Conservation (phyloP, 37 sponge, comb jelly and placozoan species). For the Hexactinellida sp. region DNA sequence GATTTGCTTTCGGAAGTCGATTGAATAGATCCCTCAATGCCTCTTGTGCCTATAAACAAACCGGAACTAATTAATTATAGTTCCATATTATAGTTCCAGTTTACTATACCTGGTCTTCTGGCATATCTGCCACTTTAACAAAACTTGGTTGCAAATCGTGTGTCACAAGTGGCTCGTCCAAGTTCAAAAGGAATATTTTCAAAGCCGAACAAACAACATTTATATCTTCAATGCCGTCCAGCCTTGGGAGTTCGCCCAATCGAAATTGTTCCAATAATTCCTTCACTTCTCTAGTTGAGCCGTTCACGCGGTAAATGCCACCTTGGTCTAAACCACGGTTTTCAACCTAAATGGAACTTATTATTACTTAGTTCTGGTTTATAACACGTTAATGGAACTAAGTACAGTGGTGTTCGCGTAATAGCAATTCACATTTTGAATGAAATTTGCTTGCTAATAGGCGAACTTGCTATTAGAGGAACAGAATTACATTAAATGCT, state of each 20-base stretch:
- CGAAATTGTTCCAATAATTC: conserved; percentile 8
- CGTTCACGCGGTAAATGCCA: background rate
- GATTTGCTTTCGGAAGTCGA: background rate
- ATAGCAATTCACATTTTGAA: too few species aligned
- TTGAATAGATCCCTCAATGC: background rate
- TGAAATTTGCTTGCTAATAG: too few species aligned
- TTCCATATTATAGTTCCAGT: too few species aligned
- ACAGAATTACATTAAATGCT: too few species aligned
- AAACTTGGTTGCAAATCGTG: conserved; percentile 1
- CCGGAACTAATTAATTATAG: background rate
- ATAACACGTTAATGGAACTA: background rate
- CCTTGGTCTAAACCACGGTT: background rate
- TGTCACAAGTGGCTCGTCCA: background rate
- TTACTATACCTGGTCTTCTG: conserved; percentile 8
- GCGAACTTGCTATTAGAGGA: too few species aligned
- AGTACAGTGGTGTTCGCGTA: too few species aligned
- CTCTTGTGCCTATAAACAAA: background rate
- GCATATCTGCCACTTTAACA: conserved; percentile 11
- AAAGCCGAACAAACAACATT: background rate
- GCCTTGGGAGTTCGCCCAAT: background rate
- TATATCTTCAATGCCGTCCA: background rate
- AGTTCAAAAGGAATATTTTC: background rate
- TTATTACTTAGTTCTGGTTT: background rate
- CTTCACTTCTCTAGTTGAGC: background rate
- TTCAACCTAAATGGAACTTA: background rate